phyloP scores from a whole-genome alignment of 1,140 invertebrate species.

The Drosophila repleta region DNA sequence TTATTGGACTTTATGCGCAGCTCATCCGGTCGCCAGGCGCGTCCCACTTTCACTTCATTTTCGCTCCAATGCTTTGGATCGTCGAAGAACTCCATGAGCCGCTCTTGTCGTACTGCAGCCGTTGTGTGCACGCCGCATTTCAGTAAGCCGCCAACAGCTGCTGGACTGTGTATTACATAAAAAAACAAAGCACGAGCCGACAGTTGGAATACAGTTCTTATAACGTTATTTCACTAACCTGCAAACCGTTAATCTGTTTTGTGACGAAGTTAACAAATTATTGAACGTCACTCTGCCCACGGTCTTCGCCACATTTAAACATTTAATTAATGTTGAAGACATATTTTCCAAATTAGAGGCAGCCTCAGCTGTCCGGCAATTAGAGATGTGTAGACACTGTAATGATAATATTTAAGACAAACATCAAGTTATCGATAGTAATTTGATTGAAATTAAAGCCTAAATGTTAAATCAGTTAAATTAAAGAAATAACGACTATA shows the following conservation, averaged over 20 bases:
- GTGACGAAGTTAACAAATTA: slow-evolving; percentile 29
- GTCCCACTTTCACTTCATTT: slow-evolving; percentile 91
- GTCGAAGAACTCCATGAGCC: slow-evolving; percentile 97
- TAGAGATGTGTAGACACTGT: slow-evolving; percentile 10
- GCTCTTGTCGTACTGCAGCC: slow-evolving; percentile 6
- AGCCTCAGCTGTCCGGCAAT: slow-evolving; percentile 19
- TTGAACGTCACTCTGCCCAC: slow-evolving; percentile 39
- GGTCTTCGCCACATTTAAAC: slow-evolving; percentile 64
- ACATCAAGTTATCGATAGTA: slow-evolving; percentile 3
- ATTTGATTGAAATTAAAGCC: not conserved
- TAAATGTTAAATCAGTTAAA: not conserved
- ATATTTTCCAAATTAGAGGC: slow-evolving; percentile 46
- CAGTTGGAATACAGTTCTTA: not conserved
- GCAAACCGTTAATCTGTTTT: slow-evolving; percentile 36
- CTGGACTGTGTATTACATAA: slow-evolving; percentile 63
- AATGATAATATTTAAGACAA: not conserved
- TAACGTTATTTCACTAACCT: slow-evolving; percentile 24
- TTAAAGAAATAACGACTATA: too few relatives aligned
- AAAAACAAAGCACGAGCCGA: slow-evolving; percentile 41
- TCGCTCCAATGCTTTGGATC: slow-evolving; percentile 93
- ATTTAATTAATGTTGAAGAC: slow-evolving; percentile 69
- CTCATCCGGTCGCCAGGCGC: slow-evolving; percentile 96
- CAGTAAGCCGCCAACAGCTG: slow-evolving; percentile 22
- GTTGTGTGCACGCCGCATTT: slow-evolving; percentile 57
- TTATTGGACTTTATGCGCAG: slow-evolving; percentile 97